A percentile compares a stretch with the other conserved stretches of the same genome.
Conservation (phyloP, 2,888 invertebrate species). For the Baccha elongata region DNA sequence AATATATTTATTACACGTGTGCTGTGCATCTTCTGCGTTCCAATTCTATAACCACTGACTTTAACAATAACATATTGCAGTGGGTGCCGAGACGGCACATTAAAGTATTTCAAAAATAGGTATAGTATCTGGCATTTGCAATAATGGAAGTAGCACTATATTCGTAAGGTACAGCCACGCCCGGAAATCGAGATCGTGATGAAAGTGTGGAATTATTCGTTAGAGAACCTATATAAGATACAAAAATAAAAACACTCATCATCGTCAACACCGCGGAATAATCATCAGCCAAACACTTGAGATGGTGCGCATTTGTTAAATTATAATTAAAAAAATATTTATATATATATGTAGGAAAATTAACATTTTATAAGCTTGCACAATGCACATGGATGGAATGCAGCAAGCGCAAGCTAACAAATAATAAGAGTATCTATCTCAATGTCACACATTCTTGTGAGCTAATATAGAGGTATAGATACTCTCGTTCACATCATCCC, state of each 20-base stretch:
- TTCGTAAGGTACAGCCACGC: constrained; percentile 43
- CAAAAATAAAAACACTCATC: constrained; percentile 30
- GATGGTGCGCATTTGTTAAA: constrained; percentile 43
- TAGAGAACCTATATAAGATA: constrained; percentile 56
- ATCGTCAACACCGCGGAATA: constrained; percentile 37
- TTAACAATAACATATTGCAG: neutral
- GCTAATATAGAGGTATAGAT: constrained; percentile 15
- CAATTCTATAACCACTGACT: constrained; percentile 24
- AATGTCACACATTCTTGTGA: constrained; percentile 59
- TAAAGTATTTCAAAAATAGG: constrained; percentile 41
- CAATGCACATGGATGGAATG: constrained; percentile 59
- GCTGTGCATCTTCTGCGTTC: constrained; percentile 64
- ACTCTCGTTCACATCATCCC: constrained; percentile 32
- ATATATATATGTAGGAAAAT: constrained; percentile 25
- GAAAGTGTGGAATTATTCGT: constrained; percentile 61
- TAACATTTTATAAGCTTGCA: constrained; percentile 62
- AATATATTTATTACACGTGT: constrained; percentile 61
- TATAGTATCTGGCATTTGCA: constrained; percentile 23
- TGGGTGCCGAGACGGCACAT: neutral
- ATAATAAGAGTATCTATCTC: constrained; percentile 52
- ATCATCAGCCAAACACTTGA: constrained; percentile 51
- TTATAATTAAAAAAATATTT: constrained; percentile 37
- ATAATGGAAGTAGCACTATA: constrained; percentile 41
- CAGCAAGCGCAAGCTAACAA: constrained; percentile 43
- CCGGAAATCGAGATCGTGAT: constrained; percentile 71